These are phyloP conservation scores for Pilophorus perplexus DNA, from an alignment of 2,888 invertebrate genomes.

Conservation along the genomic window DNA sequence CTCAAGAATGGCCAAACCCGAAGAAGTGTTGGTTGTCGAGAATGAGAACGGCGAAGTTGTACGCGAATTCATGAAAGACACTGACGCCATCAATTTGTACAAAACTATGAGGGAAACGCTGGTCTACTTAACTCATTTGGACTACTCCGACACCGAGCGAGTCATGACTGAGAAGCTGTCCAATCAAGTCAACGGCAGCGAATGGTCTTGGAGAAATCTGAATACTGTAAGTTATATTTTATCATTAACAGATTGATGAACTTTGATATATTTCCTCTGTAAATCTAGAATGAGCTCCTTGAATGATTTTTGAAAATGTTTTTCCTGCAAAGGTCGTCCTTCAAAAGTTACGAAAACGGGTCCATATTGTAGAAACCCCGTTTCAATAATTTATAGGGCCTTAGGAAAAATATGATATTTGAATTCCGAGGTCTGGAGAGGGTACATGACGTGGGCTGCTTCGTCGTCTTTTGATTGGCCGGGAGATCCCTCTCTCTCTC, in stretches of 20 bases:
- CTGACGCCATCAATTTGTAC: slow-evolving; percentile 98
- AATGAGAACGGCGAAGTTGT: slow-evolving; percentile 99
- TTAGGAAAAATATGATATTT: no score
- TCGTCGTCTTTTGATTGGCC: no score
- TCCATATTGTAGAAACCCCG: no score
- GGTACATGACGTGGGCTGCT: no score
- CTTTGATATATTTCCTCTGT: no score
- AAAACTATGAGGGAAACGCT: slow-evolving; percentile 98
- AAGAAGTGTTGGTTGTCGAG: slow-evolving; percentile 98
- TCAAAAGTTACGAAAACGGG: no score
- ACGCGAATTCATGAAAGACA: slow-evolving; percentile 99
- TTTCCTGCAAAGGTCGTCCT: no score
- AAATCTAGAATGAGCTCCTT: no score
- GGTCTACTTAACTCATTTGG: slow-evolving; percentile 97
- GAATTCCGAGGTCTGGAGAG: no score
- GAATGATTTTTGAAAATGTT: no score
- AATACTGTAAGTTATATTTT: slow-evolving; percentile 67
- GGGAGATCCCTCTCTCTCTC: no score
- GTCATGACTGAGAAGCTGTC: slow-evolving; percentile 99
- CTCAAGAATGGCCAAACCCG: slow-evolving; percentile 98
- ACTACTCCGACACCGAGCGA: slow-evolving; percentile 94
- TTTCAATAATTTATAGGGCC: no score
- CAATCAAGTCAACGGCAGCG: slow-evolving; percentile 96
- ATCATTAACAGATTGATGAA: not conserved
- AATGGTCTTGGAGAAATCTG: slow-evolving; percentile 99